phyloP scores from a whole-genome alignment of 2,797 vertebrate species.

The Sebastes baramenuke region DNA sequence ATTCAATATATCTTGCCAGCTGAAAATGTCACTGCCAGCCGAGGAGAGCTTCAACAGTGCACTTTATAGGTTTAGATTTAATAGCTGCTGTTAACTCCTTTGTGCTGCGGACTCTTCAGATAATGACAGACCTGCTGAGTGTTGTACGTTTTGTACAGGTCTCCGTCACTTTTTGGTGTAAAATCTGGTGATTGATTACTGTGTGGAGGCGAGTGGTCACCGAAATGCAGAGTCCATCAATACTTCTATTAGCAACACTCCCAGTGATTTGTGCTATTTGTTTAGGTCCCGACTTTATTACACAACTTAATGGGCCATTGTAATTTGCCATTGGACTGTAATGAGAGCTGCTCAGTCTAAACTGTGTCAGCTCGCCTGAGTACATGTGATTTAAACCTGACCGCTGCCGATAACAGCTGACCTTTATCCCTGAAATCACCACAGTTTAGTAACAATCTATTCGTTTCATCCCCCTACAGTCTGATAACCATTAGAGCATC shows the following conservation, averaged over 20 bases:
- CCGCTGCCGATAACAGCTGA: slow-evolving; percentile 10
- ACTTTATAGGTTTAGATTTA: slow-evolving; percentile 12
- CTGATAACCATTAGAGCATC: slow-evolving; percentile 33
- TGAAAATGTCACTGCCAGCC: neutral
- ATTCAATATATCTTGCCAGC: neutral
- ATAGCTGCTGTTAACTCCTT: slow-evolving; percentile 5
- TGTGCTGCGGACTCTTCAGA: neutral
- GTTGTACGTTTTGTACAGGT: neutral
- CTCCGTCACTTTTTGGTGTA: neutral
- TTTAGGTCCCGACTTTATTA: slow-evolving; percentile 22
- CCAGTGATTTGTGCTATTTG: slow-evolving; percentile 36
- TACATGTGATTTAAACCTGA: slow-evolving; percentile 14
- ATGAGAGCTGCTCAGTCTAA: slow-evolving; percentile 35
- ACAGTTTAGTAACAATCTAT: neutral
- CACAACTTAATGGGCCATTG: slow-evolving; percentile 31
- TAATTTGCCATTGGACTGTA: slow-evolving; percentile 25
- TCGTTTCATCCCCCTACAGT: slow-evolving; percentile 10
- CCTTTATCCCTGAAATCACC: slow-evolving; percentile 12
- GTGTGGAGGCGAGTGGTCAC: slow-evolving; percentile 24
- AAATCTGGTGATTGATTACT: slow-evolving; percentile 28
- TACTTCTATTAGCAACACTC: slow-evolving; percentile 21
- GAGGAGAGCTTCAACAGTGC: neutral
- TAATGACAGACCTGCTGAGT: slow-evolving; percentile 17
- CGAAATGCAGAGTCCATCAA: slow-evolving; percentile 44
- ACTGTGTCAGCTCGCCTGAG: slow-evolving; percentile 19